These are phyloP conservation scores for Leptopilina drosophilae DNA, from an alignment of 2,888 invertebrate species.

Conservation along the genomic window DNA sequence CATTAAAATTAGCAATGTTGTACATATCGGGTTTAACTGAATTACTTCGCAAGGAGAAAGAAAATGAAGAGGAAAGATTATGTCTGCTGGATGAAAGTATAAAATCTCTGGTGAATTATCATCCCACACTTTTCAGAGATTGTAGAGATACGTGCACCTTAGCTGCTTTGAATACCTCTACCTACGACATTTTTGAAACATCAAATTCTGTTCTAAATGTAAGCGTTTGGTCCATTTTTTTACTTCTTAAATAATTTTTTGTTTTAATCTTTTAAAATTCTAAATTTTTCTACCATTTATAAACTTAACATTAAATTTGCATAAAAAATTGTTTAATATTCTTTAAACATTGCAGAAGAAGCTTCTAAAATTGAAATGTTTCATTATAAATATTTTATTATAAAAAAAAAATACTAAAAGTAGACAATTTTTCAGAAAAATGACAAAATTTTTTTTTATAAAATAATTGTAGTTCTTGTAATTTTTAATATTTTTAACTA, in stretches of 20 bases:
- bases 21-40: conserved; percentile 82
- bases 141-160: conserved; percentile 26
- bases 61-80: conserved; percentile 15
- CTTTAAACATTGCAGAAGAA: no score
- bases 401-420: no score
- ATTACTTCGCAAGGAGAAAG: conserved; percentile 26
- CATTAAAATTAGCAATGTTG: conserved; percentile 90
- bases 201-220: conserved; percentile 28
- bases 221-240: neutral
- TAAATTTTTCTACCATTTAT: no score
- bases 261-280: no score
- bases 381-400: no score
- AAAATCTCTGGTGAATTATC: conserved; percentile 27
- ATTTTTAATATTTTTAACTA: no score
- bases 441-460: no score
- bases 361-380: no score
- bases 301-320: no score
- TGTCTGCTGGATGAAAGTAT: conserved; percentile 11
- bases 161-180: conserved; percentile 36
- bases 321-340: no score
- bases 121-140: conserved; percentile 35
- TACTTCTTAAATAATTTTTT: neutral
- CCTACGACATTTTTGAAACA: conserved; percentile 28
- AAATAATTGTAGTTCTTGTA: no score
- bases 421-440: no score